Evolutionary conservation across 92 coral and sea anemone genomes (phyloP).

Genomic region (Nematostella vectensis): DNA sequence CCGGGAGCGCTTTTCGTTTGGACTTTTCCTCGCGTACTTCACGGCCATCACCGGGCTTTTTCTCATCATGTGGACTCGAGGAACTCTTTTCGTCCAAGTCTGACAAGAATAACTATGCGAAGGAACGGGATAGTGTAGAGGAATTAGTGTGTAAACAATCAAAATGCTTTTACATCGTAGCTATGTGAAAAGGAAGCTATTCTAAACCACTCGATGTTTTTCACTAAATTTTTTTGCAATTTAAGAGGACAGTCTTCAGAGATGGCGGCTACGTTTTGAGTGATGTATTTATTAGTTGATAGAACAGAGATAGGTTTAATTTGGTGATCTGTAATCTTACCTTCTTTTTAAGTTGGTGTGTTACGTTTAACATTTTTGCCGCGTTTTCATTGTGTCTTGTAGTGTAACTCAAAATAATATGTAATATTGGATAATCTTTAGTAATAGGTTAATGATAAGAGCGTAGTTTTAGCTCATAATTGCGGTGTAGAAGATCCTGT

Average conservation of each 20-base stretch:
- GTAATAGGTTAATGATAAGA: constrained; percentile 4
- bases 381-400: neutral
- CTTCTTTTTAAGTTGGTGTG: constrained; percentile 89
- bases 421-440: too few species aligned
- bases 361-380: constrained; percentile 64
- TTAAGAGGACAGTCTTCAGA: too few species aligned
- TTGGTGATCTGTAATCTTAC: constrained; percentile 26
- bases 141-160: too few species aligned
- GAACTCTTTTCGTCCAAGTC: constrained; percentile 58
- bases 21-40: constrained; percentile 31
- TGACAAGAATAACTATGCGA: constrained; percentile 54
- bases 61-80: constrained; percentile 8
- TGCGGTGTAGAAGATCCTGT: too few species aligned
- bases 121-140: neutral
- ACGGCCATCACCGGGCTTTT: constrained; percentile 13
- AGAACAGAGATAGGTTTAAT: neutral
- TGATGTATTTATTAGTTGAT: too few species aligned
- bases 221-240: too few species aligned
- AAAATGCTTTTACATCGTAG: too few species aligned
- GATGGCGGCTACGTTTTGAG: too few species aligned
- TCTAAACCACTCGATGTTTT: too few species aligned
- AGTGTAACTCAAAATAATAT: neutral
- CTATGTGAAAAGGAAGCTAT: too few species aligned
- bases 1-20: constrained; percentile 63
- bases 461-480: constrained; percentile 22